Evolutionary conservation across 2,113 vertebrate species (phyloP), one percentile per base, ranked within the genome.

Genomic region (Lepisosteus oculatus): DNA sequence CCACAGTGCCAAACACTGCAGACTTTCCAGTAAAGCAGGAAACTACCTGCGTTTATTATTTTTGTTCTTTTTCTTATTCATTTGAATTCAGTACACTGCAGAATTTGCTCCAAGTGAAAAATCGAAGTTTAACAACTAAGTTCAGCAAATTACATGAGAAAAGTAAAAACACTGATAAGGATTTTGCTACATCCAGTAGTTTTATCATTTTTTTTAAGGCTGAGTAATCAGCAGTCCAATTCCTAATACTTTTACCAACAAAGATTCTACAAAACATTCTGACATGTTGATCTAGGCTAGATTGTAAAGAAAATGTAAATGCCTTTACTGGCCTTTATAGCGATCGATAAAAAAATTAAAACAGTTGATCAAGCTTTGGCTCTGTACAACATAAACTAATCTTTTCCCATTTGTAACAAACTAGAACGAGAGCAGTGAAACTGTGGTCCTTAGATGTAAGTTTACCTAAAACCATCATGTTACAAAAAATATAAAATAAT

Each of bases 1-100:
- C 65, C n/a, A 65, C 63, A 68, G 70, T 55, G 61, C 12, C 55
- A 68, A 71, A n/a, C 54, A 73, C 74, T 67, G 67, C 59, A 72
- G 84, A 87, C 82, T 66, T 61, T 57, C 70, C 69, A 74, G 73
- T 64, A 68, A 67, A 55, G 63, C 8, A 55, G 9, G 9, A 42
- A 57, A 47, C 14, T 29, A 81, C 84, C 84, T 82, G 81, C 82
- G 80, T 67, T 77, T 56, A 63, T 63, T 68, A 44, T 66, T 44
- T 66, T 42, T n/a, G 13, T 47, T 66, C 4, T 45, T 43, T 66
- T 11, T 66, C 64, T 66, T 68, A 6, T 6, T 51, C 5, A 51
- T 51, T 51, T 5, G 47, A 51, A 51, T 9, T 51, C 47, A 6
- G 47, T 51, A 51, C 47, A 51, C 9, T 9, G 47, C 70, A 68